Base-by-base conservation (phyloP, 1,140 invertebrate species). In the Lasaia peninsularis region DNA sequence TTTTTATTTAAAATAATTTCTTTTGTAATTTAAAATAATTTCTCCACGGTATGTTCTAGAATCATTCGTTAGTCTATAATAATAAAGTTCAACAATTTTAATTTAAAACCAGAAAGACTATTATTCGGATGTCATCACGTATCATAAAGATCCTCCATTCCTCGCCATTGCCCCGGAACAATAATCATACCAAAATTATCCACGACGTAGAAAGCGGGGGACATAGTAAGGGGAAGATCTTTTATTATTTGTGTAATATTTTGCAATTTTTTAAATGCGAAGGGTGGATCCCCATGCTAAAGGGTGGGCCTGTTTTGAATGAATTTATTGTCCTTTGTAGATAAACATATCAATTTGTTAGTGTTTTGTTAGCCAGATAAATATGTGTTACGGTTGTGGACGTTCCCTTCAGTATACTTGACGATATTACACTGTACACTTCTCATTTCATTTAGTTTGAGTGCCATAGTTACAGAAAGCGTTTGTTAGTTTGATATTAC, bases 331-430 rank as follows among this genome's bases (percentile, higher is more conserved):
- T 80, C 67, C 76, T 79, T 78, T 85, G 83, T 86, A 88, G 85
- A 88, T 88, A 88, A 88, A 88, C 85, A 88, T 86, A 88, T 88
- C 83, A 88, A 86, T 88, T 88, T 88, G 83, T 87, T 86, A 67
- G 78, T 85, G 78, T 78, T 86, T 88, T 86, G 85, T 88, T 78
- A 75, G 71, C 62, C 69, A 61, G 69, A 77, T 84, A 78, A 81
- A 76, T 87, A 80, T 80, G 76, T 80, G 75, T 66, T 82, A 76
- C 80, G 78, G 83, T 88, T 83, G 75, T 66, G 63, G 66, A 63
- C 52, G 58, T 56, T 54, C 53, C 60, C 65, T 48, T 35, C 79
- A 86, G 83, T 86, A 67, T 63, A 21, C 44, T 69, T 64, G 62
- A 73, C 70, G 75, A 67, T 76, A 70, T 71, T 72, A 66, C 71